Evolutionary conservation across 2,888 invertebrate genomes (phyloP).

Genomic region (Steinernema carpocapsae): DNA sequence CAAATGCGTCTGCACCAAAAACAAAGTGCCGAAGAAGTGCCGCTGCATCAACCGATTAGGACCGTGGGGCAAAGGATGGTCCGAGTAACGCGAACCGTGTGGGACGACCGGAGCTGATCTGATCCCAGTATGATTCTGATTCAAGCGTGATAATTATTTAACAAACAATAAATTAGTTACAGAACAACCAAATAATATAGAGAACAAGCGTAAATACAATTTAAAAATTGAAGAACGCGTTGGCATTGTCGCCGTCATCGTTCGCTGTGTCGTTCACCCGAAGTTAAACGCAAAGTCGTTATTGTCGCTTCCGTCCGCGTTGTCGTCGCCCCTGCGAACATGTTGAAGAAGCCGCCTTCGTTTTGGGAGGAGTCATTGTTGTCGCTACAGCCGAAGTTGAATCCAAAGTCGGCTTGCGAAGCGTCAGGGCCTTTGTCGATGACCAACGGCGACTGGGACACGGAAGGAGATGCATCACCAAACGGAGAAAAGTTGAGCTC

Average conservation of each 20-base stretch:
- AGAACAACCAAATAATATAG: neutral
- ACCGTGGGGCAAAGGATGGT: slow-evolving; percentile 3
- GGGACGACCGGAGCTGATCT: too few species aligned
- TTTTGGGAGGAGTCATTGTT: neutral
- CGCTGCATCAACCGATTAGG: neutral
- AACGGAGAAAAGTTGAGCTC: neutral
- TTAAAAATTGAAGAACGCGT: neutral
- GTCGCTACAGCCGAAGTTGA: neutral
- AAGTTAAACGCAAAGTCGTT: slow-evolving; percentile 17
- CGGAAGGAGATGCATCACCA: neutral
- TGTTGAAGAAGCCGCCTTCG: slow-evolving; percentile 15
- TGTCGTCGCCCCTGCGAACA: slow-evolving; percentile 1
- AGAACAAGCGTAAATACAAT: neutral
- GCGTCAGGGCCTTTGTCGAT: neutral
- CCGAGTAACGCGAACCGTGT: neutral
- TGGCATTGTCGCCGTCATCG: neutral
- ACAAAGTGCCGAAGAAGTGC: neutral
- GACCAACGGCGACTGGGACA: neutral
- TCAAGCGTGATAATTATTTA: too few species aligned
- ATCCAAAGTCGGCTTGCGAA: neutral
- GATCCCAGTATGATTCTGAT: too few species aligned
- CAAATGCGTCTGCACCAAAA: slow-evolving; percentile 6
- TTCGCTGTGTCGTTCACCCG: neutral
- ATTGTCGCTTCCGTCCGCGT: neutral
- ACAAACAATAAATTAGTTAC: too few species aligned